Percentiles rank a stretch among this genome's conserved stretches.
These are phyloP conservation scores for Trachemys scripta DNA, from an alignment of 2,113 vertebrate genomes.

Conservation along the genomic window DNA sequence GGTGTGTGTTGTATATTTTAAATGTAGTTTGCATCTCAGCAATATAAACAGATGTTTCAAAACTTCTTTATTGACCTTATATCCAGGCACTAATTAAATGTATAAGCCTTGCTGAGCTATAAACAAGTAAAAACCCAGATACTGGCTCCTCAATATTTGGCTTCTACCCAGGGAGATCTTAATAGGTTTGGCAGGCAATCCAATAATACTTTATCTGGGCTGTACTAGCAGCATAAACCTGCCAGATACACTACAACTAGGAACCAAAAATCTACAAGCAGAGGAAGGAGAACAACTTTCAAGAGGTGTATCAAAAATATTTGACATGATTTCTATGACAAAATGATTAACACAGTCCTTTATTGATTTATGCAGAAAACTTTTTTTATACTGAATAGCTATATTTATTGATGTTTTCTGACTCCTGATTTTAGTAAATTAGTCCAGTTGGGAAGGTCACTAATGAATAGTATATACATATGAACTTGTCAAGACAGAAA, in stretches of 20 bases:
- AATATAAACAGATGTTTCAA: accelerated
- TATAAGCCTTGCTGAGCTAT: neutral
- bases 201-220: slow-evolving; percentile 7
- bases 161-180: neutral
- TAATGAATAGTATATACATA: neutral
- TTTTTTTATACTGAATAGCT: neutral
- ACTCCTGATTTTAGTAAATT: neutral
- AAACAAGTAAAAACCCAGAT: neutral
- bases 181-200: slow-evolving; percentile 3
- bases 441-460: neutral
- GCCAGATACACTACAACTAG: neutral
- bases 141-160: neutral
- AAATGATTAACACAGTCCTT: neutral
- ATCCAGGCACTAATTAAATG: neutral
- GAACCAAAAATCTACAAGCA: neutral
- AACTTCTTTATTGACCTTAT: neutral
- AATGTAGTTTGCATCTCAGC: neutral
- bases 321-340: neutral
- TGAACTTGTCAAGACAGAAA: neutral
- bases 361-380: neutral
- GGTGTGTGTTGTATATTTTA: neutral
- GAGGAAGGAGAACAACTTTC: neutral
- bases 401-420: neutral
- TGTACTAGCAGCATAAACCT: neutral
- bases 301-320: neutral